Base-by-base conservation (phyloP, 2,888 invertebrate genomes). In the Ennomos quercinarius region DNA sequence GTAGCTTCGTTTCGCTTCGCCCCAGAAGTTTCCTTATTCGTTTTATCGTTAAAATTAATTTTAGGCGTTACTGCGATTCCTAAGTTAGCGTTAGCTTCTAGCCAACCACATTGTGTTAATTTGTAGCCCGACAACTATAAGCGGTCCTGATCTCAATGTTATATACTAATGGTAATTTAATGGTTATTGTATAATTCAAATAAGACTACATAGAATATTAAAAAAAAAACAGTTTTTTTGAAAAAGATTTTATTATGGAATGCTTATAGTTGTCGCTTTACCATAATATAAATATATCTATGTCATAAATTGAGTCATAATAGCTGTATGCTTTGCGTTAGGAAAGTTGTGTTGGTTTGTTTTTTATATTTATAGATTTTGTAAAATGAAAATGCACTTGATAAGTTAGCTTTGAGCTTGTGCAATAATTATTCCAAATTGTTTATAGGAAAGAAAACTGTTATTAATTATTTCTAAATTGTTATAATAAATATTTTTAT, bases 381-480 rank as follows among this genome's bases (percentile, higher is more conserved):
- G 46, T 85, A 83, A 86, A 85, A 81, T 80, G 74, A 76, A 69
- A 81, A 81, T 87, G 89, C 91, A 91, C 90, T 83, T 81, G 71
- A 79, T 85, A 71, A 82, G 86, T 89, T 90, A 87, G 87, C 90
- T 88, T 86, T 83, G 84, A 89, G 88, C 90, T 91, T 83, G 91
- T 91, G 91, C 89, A 89, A 90, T 89, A 89, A 68, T 84, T 88
- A 90, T 90, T 91, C 91, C 91, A 91, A 91, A 91, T 90, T 91
- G 81, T 89, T 88, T 64, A 57, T 61, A 63, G 49, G 44, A 63
- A 79, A 75, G 66, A 77, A 79, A 86, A 85, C 77, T 88, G 86
- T 89, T 90, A 83, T 86, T 39, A 78, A 83, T 91, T 87, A 89
- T 89, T 90, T 91, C 90, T 85, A 90, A 91, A 91, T 90, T 90